These are phyloP conservation scores for Lithosia quadra DNA, from an alignment of 2,888 invertebrate genomes.

Conservation along the genomic window DNA sequence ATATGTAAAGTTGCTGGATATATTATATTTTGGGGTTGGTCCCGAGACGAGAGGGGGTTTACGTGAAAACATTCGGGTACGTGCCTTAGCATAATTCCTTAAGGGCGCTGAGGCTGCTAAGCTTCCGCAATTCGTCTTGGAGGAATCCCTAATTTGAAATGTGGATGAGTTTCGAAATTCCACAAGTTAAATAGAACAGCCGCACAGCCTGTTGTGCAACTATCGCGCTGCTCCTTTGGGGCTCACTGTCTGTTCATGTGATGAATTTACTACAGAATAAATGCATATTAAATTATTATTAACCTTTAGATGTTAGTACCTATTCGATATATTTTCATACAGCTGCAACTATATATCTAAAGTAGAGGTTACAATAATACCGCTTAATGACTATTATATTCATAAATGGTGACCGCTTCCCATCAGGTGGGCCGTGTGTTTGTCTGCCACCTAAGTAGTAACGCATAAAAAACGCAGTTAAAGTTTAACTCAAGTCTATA, in stretches of 20 bases:
- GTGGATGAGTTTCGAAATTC: conserved; percentile 80
- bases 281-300: background rate
- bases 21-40: conserved; percentile 86
- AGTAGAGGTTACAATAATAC: background rate
- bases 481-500: no score
- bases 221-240: background rate
- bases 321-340: background rate
- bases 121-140: conserved; percentile 84
- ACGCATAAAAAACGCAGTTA: no score
- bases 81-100: conserved; percentile 85
- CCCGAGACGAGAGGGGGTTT: conserved; percentile 79
- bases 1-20: conserved; percentile 87
- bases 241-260: background rate
- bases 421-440: no score
- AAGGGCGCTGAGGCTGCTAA: conserved; percentile 80
- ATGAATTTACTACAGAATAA: background rate
- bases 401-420: no score
- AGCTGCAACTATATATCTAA: background rate
- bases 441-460: no score
- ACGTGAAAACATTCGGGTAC: conserved; percentile 85
- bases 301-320: background rate
- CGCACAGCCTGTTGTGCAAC: background rate
- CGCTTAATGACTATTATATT: background rate
- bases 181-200: conserved; percentile 57
- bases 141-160: conserved; percentile 87